Percentiles rank a stretch among this genome's conserved stretches.
These are phyloP conservation scores for Pungitius pungitius DNA, from an alignment of 2,113 vertebrate genomes.

Conservation along the genomic window DNA sequence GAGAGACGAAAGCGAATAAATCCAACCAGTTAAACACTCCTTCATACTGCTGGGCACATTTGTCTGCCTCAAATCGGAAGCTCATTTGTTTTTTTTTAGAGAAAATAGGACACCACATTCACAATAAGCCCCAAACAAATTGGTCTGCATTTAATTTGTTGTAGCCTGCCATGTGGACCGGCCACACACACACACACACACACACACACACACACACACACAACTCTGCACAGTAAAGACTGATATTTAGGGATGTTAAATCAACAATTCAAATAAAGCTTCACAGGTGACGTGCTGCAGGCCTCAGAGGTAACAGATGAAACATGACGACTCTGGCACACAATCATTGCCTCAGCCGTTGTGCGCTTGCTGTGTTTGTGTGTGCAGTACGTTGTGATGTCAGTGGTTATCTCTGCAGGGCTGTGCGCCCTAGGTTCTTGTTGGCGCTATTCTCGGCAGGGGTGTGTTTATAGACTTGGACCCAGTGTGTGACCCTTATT, in stretches of 20 bases:
- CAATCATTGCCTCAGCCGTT: not conserved
- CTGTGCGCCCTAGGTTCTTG: not conserved
- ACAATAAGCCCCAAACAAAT: not conserved
- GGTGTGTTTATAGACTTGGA: slow-evolving; percentile 41
- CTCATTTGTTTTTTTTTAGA: not conserved
- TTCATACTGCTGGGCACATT: not conserved
- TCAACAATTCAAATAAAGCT: slow-evolving; percentile 44
- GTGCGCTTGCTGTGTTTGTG: slow-evolving; percentile 1
- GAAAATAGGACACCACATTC: not conserved
- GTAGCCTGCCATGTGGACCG: not conserved
- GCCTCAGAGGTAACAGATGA: slow-evolving; percentile 34
- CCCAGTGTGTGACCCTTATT: slow-evolving; percentile 44
- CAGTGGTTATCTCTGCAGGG: slow-evolving; percentile 13
- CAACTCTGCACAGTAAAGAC: slow-evolving; percentile 8
- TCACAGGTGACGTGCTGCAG: slow-evolving; percentile 23
- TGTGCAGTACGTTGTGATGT: slow-evolving; percentile 24
- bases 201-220: not conserved
- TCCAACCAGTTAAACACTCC: not conserved
- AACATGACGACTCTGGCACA: slow-evolving; percentile 26
- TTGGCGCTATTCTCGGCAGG: slow-evolving; percentile 23
- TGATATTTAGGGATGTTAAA: slow-evolving; percentile 33
- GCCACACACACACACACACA: not conserved
- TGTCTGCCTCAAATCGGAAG: not conserved
- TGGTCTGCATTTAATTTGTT: not conserved
- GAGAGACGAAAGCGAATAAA: not conserved